Conservation (phyloP, 2,888 invertebrate genomes). For the Ypsolopha sequella region DNA sequence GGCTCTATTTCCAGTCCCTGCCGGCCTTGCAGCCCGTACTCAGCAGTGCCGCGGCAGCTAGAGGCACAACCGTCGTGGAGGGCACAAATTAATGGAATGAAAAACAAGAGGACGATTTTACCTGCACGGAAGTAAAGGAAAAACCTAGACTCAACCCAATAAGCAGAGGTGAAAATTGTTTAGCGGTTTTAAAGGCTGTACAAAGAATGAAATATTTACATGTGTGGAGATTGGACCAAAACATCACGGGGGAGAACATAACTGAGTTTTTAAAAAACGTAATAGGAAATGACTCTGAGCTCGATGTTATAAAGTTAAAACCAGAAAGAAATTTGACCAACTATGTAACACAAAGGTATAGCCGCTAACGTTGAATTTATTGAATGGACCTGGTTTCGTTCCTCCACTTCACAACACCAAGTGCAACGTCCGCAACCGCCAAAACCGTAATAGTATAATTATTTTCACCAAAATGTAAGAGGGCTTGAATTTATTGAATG, state of each 20-base stretch:
- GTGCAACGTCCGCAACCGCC: neutral
- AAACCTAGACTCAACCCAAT: neutral
- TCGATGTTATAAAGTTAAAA: neutral
- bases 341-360: neutral
- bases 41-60: neutral
- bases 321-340: neutral
- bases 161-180: neutral
- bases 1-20: too few relatives aligned
- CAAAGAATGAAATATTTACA: neutral
- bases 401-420: neutral
- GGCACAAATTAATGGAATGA: too few relatives aligned
- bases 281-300: neutral
- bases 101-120: neutral
- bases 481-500: slow-evolving; percentile 1
- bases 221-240: neutral
- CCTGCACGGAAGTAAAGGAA: neutral
- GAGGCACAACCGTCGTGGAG: too few relatives aligned
- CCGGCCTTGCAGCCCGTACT: neutral
- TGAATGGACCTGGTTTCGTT: neutral
- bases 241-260: neutral
- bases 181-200: neutral
- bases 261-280: neutral
- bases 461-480: neutral
- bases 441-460: neutral
- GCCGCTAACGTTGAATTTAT: too few relatives aligned